Evolutionary conservation across 2,113 vertebrate species (phyloP), one percentile per base, ranked within the genome.

Genomic region (Larimichthys crocea): DNA sequence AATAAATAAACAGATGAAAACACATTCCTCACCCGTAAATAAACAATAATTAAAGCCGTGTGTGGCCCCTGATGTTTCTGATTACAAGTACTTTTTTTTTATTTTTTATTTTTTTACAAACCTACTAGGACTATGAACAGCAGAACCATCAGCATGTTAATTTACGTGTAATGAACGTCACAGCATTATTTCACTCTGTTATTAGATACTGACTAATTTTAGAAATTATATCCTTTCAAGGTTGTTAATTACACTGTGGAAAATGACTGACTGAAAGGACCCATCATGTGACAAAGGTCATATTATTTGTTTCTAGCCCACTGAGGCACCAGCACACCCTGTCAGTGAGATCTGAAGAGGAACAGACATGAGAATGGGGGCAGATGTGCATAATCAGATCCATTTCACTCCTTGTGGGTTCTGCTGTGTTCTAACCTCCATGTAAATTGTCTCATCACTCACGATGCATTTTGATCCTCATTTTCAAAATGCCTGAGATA

Each of bases 321-420:
- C 11, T 57, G 64, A 42, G 22, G n/a, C 48, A 84, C 22, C 26
- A 63, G 46, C 19, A 64, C 59, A 19, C 48, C 24, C 40, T 69
- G 66, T 78, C 63, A 79, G 80, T 24, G 14, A 79, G 44, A 71
- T 74, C 22, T 82, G 62, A 62, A 29, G 52, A 76, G 40, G 16
- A 75, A 49, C 62, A 70, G 50, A 83, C 61, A 75, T 75, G 29
- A 74, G 63, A 62, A 22, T 7, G 42, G 29, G 50, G 12, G 22
- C 74, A 81, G 26, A 60, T 79, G 52, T 77, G 44, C n/a, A 69
- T 75, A 85, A 87, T 87, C 74, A 64, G 65, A 88, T 77, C 72
- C 42, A 48, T 83, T 73, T 67, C 5, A 12, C 81, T 82, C 10
- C 40, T 44, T 64, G 60, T 78, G 69, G 52, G 65, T 74, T 80